Conservation (phyloP, 2,888 invertebrate species). For the Rambutsinella grinnellia region DNA sequence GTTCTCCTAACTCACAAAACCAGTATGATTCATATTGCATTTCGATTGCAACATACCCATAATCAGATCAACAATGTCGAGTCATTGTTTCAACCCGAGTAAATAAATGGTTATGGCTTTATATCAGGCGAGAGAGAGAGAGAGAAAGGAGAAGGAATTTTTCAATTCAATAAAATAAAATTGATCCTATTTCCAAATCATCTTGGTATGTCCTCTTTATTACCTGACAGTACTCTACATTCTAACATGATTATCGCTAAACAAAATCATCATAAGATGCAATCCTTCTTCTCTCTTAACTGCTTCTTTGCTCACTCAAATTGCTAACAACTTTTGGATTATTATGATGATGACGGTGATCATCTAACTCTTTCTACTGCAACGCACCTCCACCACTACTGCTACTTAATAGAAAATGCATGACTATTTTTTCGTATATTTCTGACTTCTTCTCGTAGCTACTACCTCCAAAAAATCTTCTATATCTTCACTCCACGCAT, state of each 20-base stretch:
- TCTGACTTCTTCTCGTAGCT: constrained; percentile 1
- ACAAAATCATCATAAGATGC: neutral
- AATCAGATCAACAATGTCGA: constrained; percentile 38
- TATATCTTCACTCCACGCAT: neutral
- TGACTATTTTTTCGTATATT: constrained; percentile 1
- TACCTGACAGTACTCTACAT: neutral
- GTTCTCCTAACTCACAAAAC: neutral
- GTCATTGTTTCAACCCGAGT: constrained; percentile 35
- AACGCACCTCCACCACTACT: constrained; percentile 8
- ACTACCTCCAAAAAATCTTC: neutral
- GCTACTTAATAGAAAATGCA: too few relatives aligned
- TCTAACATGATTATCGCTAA: neutral
- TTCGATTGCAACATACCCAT: constrained; percentile 7
- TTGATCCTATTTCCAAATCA: neutral
- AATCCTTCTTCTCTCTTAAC: neutral
- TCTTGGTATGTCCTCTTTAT: neutral
- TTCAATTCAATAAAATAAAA: neutral
- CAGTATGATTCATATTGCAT: neutral
- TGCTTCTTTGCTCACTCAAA: constrained; percentile 6
- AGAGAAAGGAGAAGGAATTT: neutral
- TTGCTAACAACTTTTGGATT: constrained; percentile 40
- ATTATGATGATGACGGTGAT: constrained; percentile 9
- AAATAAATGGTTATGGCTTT: constrained; percentile 9
- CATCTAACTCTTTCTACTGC: neutral
- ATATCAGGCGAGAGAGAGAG: neutral